Percentiles rank a stretch among this genome's conserved stretches.
Evolutionary conservation across 2,888 invertebrate genomes (phyloP).

Genomic region (Acanthosepion pharaonis): DNA sequence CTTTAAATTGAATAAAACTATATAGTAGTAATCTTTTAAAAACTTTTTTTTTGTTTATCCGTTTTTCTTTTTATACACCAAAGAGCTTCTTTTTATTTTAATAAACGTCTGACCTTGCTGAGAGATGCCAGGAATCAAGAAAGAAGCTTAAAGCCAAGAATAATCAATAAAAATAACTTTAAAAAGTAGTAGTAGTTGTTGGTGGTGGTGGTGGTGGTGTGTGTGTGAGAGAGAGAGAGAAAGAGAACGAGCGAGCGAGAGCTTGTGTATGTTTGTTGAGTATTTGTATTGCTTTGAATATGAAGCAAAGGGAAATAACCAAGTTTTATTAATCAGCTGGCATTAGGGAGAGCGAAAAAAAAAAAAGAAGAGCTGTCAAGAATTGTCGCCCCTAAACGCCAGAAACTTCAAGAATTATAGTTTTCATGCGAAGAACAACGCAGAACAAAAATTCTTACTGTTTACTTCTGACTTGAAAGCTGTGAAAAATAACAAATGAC

Average conservation of each 20-base stretch:
- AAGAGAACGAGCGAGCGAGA: too few relatives aligned
- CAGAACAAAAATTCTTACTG: conserved; percentile 46
- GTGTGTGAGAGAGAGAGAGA: too few relatives aligned
- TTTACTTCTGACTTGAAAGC: conserved; percentile 46
- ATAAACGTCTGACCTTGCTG: not conserved
- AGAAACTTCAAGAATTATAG: not conserved
- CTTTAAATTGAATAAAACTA: too few relatives aligned
- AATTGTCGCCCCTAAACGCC: not conserved
- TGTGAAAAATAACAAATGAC: conserved; percentile 38
- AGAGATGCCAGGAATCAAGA: too few relatives aligned
- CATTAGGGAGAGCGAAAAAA: not conserved
- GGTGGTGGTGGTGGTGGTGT: too few relatives aligned
- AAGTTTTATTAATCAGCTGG: not conserved
- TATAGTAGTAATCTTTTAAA: too few relatives aligned
- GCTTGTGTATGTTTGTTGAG: too few relatives aligned
- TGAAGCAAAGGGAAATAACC: not conserved
- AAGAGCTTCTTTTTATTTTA: not conserved
- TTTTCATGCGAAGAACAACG: conserved; percentile 25
- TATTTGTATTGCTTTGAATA: not conserved
- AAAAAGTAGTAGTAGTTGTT: too few relatives aligned
- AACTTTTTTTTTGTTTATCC: not conserved
- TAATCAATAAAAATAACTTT: too few relatives aligned
- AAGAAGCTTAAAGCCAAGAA: too few relatives aligned
- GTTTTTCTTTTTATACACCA: not conserved
- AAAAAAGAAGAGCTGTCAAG: not conserved